Percentiles rank a stretch among this genome's conserved stretches.
Conservation (phyloP, 2,797 vertebrate species). For the Cyclopterus lumpus region DNA sequence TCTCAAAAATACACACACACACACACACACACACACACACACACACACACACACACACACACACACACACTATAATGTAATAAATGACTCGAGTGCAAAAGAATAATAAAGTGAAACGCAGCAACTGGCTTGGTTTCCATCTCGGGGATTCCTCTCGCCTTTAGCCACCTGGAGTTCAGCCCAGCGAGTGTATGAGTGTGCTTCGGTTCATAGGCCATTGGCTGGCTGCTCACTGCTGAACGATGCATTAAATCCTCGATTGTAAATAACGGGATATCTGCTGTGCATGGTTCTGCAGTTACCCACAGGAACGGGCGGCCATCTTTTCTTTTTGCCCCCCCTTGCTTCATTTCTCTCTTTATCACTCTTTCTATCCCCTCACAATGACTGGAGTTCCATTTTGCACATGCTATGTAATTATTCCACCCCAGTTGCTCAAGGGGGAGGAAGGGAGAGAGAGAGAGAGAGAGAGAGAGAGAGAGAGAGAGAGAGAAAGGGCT, state of each 20-base stretch:
- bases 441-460: slow-evolving; percentile 5
- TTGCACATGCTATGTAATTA: slow-evolving; percentile 50
- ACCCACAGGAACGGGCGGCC: slow-evolving; percentile 33
- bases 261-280: slow-evolving; percentile 67
- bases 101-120: slow-evolving; percentile 12
- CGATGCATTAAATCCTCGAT: slow-evolving; percentile 52
- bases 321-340: slow-evolving; percentile 20
- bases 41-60: not conserved
- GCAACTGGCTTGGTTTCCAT: slow-evolving; percentile 29
- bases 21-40: not conserved
- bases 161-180: slow-evolving; percentile 43
- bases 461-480: slow-evolving; percentile 5
- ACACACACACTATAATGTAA: not conserved
- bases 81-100: not conserved
- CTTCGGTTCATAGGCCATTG: slow-evolving; percentile 55
- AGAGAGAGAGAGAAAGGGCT: slow-evolving; percentile 6
- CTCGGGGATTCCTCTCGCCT: slow-evolving; percentile 10
- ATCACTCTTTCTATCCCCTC: slow-evolving; percentile 17
- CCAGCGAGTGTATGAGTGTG: slow-evolving; percentile 50
- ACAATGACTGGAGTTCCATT: slow-evolving; percentile 26
- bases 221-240: slow-evolving; percentile 60
- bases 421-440: slow-evolving; percentile 51
- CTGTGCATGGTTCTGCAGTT: slow-evolving; percentile 38
- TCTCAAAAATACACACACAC: not conserved
- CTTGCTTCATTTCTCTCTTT: slow-evolving; percentile 11